These are phyloP conservation scores for Osmerus eperlanus DNA, from an alignment of 2,113 vertebrate genomes.

Conservation along the genomic window DNA sequence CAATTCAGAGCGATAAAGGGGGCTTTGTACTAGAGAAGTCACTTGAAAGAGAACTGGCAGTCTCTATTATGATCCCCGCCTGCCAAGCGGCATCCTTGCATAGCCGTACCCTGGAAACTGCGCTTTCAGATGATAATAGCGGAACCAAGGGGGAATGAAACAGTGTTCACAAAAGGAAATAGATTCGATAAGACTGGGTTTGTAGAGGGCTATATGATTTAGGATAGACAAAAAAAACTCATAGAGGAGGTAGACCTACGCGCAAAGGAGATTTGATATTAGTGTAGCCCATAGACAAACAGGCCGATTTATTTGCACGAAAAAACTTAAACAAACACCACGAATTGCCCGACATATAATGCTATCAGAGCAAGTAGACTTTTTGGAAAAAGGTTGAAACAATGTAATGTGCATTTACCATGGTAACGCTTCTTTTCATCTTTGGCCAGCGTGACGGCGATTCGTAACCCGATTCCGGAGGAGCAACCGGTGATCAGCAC, in stretches of 20 bases:
- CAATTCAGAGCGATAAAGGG: slow-evolving; percentile 73
- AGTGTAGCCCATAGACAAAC: no score
- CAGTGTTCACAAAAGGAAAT: slow-evolving; percentile 39
- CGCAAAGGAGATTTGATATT: no score
- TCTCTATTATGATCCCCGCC: slow-evolving; percentile 68
- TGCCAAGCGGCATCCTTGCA: slow-evolving; percentile 65
- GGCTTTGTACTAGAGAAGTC: slow-evolving; percentile 76
- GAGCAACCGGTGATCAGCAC: slow-evolving; percentile 83
- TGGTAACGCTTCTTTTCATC: slow-evolving; percentile 79
- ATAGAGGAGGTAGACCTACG: neutral
- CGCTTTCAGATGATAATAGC: slow-evolving; percentile 71
- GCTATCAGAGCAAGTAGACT: no score
- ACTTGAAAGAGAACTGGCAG: slow-evolving; percentile 78
- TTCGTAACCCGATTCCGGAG: slow-evolving; percentile 78
- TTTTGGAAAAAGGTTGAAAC: slow-evolving; percentile 30
- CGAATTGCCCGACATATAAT: no score
- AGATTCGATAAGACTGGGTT: slow-evolving; percentile 28
- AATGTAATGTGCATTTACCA: slow-evolving; percentile 71
- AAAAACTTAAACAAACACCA: no score
- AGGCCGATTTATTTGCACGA: no score
- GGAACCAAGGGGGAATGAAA: slow-evolving; percentile 42
- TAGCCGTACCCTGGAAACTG: slow-evolving; percentile 61
- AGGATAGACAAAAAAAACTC: neutral
- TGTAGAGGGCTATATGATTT: neutral
- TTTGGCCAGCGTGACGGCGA: slow-evolving; percentile 76